phyloP scores from a whole-genome alignment of 2,113 vertebrate genomes.

The Hippocampus abdominalis region DNA sequence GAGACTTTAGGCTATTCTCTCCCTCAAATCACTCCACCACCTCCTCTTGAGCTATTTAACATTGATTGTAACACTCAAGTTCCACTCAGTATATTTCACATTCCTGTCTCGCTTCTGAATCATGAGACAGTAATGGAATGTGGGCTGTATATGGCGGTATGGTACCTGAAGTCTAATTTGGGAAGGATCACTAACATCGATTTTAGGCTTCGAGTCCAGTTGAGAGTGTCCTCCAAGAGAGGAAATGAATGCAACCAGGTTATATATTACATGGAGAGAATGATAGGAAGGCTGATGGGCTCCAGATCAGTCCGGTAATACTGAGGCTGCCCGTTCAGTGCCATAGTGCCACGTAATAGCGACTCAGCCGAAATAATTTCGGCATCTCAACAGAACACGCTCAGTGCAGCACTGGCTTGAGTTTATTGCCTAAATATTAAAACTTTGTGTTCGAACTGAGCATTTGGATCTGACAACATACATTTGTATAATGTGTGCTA shows the following conservation, averaged over 20 bases:
- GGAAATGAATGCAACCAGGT: slow-evolving; percentile 10
- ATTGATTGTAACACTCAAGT: neutral
- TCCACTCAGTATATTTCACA: neutral
- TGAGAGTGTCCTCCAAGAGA: neutral
- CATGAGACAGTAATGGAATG: neutral
- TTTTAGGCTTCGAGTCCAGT: slow-evolving; percentile 8
- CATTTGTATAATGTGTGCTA: neutral
- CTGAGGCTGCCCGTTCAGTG: slow-evolving; percentile 26
- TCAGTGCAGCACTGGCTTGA: slow-evolving; percentile 1
- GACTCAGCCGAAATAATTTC: slow-evolving; percentile 30
- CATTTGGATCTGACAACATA: neutral
- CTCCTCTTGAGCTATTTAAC: neutral
- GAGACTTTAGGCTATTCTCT: neutral
- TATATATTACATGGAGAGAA: slow-evolving; percentile 18
- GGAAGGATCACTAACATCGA: slow-evolving; percentile 5
- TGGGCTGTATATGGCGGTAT: neutral
- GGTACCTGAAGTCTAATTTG: slow-evolving; percentile 2
- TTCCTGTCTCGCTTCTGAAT: neutral
- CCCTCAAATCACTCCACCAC: neutral
- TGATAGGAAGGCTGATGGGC: slow-evolving; percentile 25
- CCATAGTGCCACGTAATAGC: slow-evolving; percentile 29
- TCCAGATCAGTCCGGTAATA: slow-evolving; percentile 27
- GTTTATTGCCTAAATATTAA: neutral
- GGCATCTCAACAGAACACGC: slow-evolving; percentile 23
- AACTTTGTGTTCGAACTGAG: neutral